Base-by-base conservation (phyloP, 2,113 vertebrate species). In the Nesogale talazaci region DNA sequence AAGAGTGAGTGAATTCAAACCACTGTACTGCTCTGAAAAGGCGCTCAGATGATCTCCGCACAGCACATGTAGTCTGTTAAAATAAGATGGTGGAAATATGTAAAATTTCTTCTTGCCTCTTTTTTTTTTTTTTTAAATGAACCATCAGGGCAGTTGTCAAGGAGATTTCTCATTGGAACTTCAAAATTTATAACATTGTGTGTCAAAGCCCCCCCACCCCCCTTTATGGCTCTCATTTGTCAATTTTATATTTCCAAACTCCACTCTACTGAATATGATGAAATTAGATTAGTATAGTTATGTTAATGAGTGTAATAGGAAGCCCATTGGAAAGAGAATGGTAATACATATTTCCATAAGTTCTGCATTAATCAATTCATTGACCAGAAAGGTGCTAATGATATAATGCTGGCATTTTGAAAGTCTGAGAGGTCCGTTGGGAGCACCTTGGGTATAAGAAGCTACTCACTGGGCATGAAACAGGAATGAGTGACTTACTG, bases 351-450 rank as follows among this genome's bases (percentile, higher is more conserved):
- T 96, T 97, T 97, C 97, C 88, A 61, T 97, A 97, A 97, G 86
- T 94, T 97, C 88, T 94, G 31, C 91, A 97, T 98, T 97, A 96
- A 61, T 97, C 94, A 97, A 94, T 70, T 97, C 96, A 97, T 96
- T 98, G 97, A 96, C 96, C 90, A 93, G 93, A 91, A 94, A 81
- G 46, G 83, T 95, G 93, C 83, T 92, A 94, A 95, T 97, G 95
- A 97, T 84, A 94, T 96, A 96, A 97, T 90, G 63, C 93, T 96
- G 42, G 61, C 96, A 93, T 95, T 96, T 94, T 98, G 91, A 97
- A 93, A 77, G 87, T 84, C 81, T 95, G 82, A 96, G 95, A 94
- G 52, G 90, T 95, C 85, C 9, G 38, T 59, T 88, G 89, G 94
- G 95, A 78, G 78, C 34, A 67, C 89, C 85, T 90, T 88, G 83